Conservation (phyloP, 2,888 invertebrate species). For the Caenorhabditis becei region DNA sequence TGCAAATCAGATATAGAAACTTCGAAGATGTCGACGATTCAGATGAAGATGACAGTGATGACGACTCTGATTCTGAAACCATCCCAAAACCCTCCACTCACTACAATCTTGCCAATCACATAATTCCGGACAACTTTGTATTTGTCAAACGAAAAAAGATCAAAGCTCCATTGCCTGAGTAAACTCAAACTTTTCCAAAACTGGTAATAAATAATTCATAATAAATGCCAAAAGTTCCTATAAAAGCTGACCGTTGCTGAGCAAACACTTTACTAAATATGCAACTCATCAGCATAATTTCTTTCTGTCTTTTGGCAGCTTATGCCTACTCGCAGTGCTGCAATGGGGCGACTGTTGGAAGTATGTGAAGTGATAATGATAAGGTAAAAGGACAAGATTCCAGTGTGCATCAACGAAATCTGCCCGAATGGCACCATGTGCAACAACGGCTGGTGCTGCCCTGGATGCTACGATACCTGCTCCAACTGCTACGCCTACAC, state of each 20-base stretch:
- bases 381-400: neutral
- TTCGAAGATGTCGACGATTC: no score
- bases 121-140: neutral
- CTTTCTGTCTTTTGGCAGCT: slow-evolving; percentile 28
- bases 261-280: slow-evolving; percentile 11
- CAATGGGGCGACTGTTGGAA: slow-evolving; percentile 32
- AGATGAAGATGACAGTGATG: neutral
- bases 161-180: slow-evolving; percentile 14
- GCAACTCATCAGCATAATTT: slow-evolving; percentile 29
- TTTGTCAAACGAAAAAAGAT: slow-evolving; percentile 8
- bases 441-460: slow-evolving; percentile 59
- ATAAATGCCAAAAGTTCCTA: neutral
- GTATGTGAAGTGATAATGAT: neutral
- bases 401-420: slow-evolving; percentile 46
- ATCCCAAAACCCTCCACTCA: neutral
- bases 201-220: slow-evolving; percentile 6
- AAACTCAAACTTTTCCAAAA: neutral
- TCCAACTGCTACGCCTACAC: slow-evolving; percentile 46
- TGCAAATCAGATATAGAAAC: slow-evolving; percentile 4
- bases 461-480: slow-evolving; percentile 57
- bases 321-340: slow-evolving; percentile 56
- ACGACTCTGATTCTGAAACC: neutral
- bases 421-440: slow-evolving; percentile 62
- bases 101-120: slow-evolving; percentile 2
- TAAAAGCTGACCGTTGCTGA: slow-evolving; percentile 14